phyloP scores from a whole-genome alignment of 64 coral and sea anemone species.

The Dendrophyllia cribrosa region DNA sequence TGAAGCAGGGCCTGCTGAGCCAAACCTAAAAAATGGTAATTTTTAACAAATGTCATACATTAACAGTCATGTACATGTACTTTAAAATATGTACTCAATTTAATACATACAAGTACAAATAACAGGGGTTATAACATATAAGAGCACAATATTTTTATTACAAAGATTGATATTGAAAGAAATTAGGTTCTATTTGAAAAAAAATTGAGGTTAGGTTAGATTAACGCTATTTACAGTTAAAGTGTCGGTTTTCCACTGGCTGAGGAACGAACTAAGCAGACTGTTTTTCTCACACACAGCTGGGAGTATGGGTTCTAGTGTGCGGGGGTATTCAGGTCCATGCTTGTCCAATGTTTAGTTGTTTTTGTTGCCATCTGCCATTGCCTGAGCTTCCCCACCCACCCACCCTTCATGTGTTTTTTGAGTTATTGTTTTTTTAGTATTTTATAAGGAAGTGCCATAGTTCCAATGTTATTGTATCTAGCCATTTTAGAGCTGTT shows the following conservation, averaged over 20 bases:
- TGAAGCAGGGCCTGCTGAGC: conserved; percentile 90
- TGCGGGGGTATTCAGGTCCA: background rate
- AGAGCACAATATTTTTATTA: too few relatives aligned
- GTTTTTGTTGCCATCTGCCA: background rate
- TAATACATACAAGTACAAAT: too few relatives aligned
- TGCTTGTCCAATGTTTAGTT: background rate
- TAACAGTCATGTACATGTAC: too few relatives aligned
- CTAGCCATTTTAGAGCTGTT: background rate
- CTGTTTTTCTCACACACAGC: conserved; percentile 15
- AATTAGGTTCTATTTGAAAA: too few relatives aligned
- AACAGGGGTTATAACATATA: too few relatives aligned
- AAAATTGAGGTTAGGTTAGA: too few relatives aligned
- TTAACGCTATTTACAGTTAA: too few relatives aligned
- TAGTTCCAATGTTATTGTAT: background rate
- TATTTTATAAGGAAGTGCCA: background rate
- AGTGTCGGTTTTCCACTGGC: background rate
- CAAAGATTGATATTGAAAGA: too few relatives aligned
- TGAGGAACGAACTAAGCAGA: background rate
- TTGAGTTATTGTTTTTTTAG: background rate
- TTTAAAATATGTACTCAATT: too few relatives aligned
- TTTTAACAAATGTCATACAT: too few relatives aligned
- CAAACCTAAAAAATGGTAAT: conserved; percentile 32
- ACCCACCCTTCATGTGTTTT: background rate
- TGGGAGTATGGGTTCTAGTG: conserved; percentile 19
- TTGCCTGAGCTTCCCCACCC: background rate